Evolutionary conservation across 2,113 vertebrate genomes (phyloP).

Genomic region (Psittacara wagleri): DNA sequence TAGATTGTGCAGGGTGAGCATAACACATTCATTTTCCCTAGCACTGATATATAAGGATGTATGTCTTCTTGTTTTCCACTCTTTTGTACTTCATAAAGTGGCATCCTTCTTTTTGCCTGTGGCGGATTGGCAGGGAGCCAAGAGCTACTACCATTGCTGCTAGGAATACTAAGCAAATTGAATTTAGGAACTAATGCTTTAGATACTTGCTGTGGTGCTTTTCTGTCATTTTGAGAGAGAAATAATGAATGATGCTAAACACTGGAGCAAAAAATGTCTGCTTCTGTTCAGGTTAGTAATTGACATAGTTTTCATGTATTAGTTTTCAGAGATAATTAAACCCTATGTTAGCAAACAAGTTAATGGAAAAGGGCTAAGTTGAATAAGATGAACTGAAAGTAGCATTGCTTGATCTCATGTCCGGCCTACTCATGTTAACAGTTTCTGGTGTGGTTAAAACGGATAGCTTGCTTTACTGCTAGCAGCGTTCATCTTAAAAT

Average conservation of each 20-base stretch:
- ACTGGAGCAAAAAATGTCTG: not conserved
- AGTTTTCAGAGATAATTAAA: conserved; percentile 3
- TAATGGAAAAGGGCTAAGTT: not conserved
- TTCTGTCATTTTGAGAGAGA: not conserved
- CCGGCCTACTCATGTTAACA: not conserved
- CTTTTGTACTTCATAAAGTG: not conserved
- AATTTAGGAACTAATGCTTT: not conserved
- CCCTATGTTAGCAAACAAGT: not conserved
- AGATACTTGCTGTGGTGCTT: not conserved
- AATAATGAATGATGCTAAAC: not conserved
- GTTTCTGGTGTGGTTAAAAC: not conserved
- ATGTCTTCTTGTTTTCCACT: not conserved
- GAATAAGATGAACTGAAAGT: not conserved
- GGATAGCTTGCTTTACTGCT: not conserved
- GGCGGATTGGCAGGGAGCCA: not conserved
- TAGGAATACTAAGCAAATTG: conserved; percentile 7
- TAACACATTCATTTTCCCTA: not conserved
- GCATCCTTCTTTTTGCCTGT: not conserved
- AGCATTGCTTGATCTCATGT: not conserved
- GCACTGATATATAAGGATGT: not conserved
- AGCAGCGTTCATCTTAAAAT: not conserved
- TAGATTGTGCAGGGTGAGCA: not conserved
- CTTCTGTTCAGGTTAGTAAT: not conserved
- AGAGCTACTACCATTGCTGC: not conserved
- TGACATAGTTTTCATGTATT: not conserved